Base-by-base conservation (phyloP, 2,113 vertebrate species). In the Argyrosomus japonicus region DNA sequence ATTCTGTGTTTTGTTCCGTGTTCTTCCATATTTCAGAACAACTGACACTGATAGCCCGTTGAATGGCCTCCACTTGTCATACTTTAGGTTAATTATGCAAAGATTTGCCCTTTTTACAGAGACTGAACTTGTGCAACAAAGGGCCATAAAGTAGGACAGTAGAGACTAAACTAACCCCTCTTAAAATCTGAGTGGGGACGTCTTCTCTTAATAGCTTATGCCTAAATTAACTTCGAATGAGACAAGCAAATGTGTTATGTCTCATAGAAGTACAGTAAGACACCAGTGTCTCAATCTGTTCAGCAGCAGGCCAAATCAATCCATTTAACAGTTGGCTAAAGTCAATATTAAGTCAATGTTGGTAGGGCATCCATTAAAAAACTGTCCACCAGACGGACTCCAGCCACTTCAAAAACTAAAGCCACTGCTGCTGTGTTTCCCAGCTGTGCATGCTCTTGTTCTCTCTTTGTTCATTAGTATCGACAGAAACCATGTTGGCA, bases 281-380 rank as follows among this genome's bases (percentile, higher is more conserved):
- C 56, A 75, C 32, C 36, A 64, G 68, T 68, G 68, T 78, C 56
- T 54, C 50, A 75, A 79, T 73, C 48, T 1, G 13, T 76, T 68
- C 69, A 80, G 67, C 40, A 21, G 62, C 58, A 40, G 51, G 45
- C 53, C 61, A 56, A 68, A 86, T 81, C 68, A 63, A 54, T 89
- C 50, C 23, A 73, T 78, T 84, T 75, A 79, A 79, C 67, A 79
- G 78, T 81, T 69, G 72, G 71, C 83, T 62, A 14, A 75, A 81
- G 75, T 90, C 85, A 85, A 84, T 89, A 67, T 78, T 68, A 81
- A 71, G 79, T 77, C 71, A 21, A 56, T 74, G 69, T 60, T 79
- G 68, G 77, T 76, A 18, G 53, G 67, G 70, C 36, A 21, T 72
- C 75, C 64, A 82, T 85, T 91, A 78, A 76, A 36, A 88, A 82